A percentile compares a stretch with the other conserved stretches of the same genome.
phyloP scores from a whole-genome alignment of 2,888 invertebrate genomes.

The Diachrysia chrysitis region DNA sequence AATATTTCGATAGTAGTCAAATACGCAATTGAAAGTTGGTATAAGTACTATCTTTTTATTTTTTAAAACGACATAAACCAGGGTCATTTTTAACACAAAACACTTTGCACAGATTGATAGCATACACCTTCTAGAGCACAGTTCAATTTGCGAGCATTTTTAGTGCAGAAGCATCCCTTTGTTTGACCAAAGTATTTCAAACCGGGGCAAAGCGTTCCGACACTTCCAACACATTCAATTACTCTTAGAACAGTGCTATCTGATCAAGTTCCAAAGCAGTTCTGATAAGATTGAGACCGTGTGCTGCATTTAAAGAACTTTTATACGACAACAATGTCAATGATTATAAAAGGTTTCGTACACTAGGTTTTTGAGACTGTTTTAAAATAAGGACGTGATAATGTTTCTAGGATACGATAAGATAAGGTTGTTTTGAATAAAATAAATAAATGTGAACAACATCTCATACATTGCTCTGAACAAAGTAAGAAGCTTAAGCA shows the following conservation, averaged over 20 bases:
- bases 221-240: constrained; percentile 27
- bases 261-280: constrained; percentile 27
- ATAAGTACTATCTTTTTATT: too few species aligned
- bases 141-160: background rate
- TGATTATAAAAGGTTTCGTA: background rate
- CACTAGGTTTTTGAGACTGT: background rate
- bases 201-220: background rate
- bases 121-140: background rate
- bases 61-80: too few species aligned
- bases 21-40: too few species aligned
- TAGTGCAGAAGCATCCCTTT: constrained; percentile 16
- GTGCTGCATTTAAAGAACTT: constrained; percentile 16
- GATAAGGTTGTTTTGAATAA: too few species aligned
- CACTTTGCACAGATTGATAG: too few species aligned
- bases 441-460: too few species aligned
- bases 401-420: background rate
- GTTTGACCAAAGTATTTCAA: constrained; percentile 7
- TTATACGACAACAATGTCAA: background rate
- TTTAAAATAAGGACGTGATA: background rate
- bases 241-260: constrained; percentile 27
- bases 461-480: too few species aligned
- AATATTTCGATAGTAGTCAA: too few species aligned
- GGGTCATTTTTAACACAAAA: too few species aligned
- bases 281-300: constrained; percentile 23
- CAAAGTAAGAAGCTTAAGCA: too few species aligned